Conservation (phyloP, 1,140 invertebrate species). For the Brachionus paranguensis region DNA sequence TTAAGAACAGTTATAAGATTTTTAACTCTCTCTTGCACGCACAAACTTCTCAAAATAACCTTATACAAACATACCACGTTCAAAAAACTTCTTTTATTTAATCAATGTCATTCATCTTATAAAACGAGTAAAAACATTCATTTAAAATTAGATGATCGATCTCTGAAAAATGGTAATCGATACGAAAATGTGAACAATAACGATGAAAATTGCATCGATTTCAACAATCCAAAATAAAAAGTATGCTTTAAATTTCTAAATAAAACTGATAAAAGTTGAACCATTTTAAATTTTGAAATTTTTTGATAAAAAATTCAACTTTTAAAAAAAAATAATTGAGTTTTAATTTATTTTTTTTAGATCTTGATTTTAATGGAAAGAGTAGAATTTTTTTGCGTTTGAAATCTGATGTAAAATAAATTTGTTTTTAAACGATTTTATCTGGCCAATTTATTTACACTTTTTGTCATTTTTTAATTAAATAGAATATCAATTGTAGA, state of each 20-base stretch:
- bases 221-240: neutral
- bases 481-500: neutral
- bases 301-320: neutral
- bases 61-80: neutral
- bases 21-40: neutral
- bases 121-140: neutral
- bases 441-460: neutral
- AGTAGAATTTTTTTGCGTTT: neutral
- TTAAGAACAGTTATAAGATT: neutral
- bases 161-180: neutral
- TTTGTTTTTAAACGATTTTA: neutral
- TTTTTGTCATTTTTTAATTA: neutral
- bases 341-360: too few relatives aligned
- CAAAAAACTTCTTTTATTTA: conserved; percentile 7
- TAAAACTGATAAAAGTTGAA: too few relatives aligned
- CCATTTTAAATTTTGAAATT: neutral
- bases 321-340: neutral
- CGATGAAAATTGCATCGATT: neutral
- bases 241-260: neutral
- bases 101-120: neutral
- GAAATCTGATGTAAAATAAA: neutral
- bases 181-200: neutral
- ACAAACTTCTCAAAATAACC: neutral
- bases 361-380: neutral
- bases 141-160: neutral